Evolutionary conservation across 2,113 vertebrate genomes (phyloP), one percentile per base, ranked within the genome.

Genomic region (Pelobates fuscus): DNA sequence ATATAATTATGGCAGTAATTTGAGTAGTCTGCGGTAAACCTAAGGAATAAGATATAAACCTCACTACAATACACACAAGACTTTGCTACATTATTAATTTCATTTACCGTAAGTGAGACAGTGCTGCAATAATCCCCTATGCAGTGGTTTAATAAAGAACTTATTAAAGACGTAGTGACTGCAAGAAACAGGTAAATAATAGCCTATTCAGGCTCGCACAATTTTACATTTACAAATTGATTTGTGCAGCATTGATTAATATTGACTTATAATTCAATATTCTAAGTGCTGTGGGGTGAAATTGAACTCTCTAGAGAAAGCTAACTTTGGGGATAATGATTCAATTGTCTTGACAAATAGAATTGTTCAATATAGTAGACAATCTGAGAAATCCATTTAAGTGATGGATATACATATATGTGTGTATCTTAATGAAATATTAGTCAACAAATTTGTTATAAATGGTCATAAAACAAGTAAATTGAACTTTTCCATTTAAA

Each of bases 211-310:
- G 20, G 20, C 25, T 49, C 29, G 60, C n/a, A 52, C 29, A 49
- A 30, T 71, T n/a, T n/a, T 52, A 32, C 57, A 62, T 30, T 20
- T 52, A 62, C 18, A 49, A 61, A 71, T 71, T 49, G 69, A 61
- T 62, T 71, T 44, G 32, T 29, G 11, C 69, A 15, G 14, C 25
- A 55, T 71, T 71, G 69, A 71, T 62, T 71, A 52, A 63, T 63
- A 71, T 71, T 62, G 70, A 71, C 58, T 52, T 71, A 62, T 62
- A 71, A 71, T 71, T 52, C 43, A 52, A 71, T 71, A 62, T 52
- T 46, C 24, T 43, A 63, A 62, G 59, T 63, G 59, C 25, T 71
- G 58, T 71, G 70, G 43, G 43, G 62, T 62, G 43, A 44, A 62
- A 58, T 24, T 71, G 58, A 41, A 52, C 59, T 71, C 69, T 61